A percentile compares a stretch with the other conserved stretches of the same genome.
phyloP scores from a whole-genome alignment of 2,113 vertebrate species.

The Notiomystis cincta region DNA sequence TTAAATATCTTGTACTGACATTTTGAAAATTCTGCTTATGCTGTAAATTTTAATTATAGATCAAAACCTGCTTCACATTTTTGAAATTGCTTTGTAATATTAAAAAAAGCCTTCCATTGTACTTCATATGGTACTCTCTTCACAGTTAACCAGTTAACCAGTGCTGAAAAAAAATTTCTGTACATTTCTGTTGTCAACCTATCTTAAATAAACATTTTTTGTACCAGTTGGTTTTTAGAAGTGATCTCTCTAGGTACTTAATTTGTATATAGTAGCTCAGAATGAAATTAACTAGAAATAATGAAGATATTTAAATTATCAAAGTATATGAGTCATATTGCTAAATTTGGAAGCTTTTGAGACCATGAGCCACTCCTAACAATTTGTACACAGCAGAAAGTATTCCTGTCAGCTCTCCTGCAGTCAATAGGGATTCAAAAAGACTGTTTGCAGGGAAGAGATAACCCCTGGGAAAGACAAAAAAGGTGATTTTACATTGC shows the following conservation, averaged over 20 bases:
- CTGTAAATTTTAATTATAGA: background rate
- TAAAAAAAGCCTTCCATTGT: background rate
- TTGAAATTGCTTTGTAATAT: background rate
- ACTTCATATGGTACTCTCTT: background rate
- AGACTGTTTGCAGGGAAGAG: background rate
- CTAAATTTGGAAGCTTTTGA: background rate
- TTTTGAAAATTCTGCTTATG: background rate
- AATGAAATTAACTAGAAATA: background rate
- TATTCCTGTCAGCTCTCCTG: background rate
- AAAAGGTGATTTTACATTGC: background rate
- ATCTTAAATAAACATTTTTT: background rate
- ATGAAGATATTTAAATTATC: background rate
- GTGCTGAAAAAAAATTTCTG: background rate
- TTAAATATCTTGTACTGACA: background rate
- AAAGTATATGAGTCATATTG: background rate
- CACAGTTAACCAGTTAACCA: background rate
- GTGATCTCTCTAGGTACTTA: background rate
- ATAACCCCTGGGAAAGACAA: background rate
- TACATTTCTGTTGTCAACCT: background rate
- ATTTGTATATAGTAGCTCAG: background rate
- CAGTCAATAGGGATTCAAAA: background rate
- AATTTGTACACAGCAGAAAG: background rate
- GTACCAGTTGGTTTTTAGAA: background rate
- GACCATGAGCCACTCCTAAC: background rate
- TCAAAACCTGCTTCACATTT: background rate